A percentile compares a stretch with the other conserved stretches of the same genome.
Evolutionary conservation across 92 coral and sea anemone genomes (phyloP).

Genomic region (Plumapathes pennacea): DNA sequence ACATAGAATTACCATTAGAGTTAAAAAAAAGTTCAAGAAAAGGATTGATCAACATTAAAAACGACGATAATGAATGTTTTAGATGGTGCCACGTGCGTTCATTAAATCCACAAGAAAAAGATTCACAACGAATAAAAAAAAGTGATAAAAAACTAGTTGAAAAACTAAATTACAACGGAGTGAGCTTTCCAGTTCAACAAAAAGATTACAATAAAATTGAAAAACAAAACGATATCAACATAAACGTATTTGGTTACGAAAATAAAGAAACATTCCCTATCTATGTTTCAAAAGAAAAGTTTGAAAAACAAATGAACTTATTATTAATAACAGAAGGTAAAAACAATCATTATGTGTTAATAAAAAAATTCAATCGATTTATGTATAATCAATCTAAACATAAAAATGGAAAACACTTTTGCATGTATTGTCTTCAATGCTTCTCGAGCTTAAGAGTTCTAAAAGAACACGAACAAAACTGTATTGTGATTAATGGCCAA

Average conservation of each 20-base stretch:
- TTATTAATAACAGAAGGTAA: slow-evolving; percentile 5
- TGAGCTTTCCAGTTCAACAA: slow-evolving; percentile 8
- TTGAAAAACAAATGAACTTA: neutral
- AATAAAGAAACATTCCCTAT: slow-evolving; percentile 19
- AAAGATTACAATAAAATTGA: slow-evolving; percentile 10
- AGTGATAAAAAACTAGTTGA: neutral
- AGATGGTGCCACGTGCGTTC: slow-evolving; percentile 23
- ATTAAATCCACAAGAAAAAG: slow-evolving; percentile 18
- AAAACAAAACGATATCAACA: slow-evolving; percentile 14
- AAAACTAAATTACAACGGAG: slow-evolving; percentile 1
- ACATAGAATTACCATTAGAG: slow-evolving; percentile 6
- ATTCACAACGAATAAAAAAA: too few relatives aligned
- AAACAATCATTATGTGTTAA: slow-evolving; percentile 18
- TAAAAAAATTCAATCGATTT: slow-evolving; percentile 8
- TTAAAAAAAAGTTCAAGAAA: slow-evolving; percentile 1
- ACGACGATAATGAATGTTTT: slow-evolving; percentile 17
- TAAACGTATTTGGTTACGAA: slow-evolving; percentile 50
- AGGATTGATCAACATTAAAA: slow-evolving; percentile 27
- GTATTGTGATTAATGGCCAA: slow-evolving; percentile 25
- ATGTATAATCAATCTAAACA: too few relatives aligned
- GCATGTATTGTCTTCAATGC: slow-evolving; percentile 14
- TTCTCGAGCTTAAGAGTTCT: neutral
- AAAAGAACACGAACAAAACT: neutral
- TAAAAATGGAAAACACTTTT: slow-evolving; percentile 3
- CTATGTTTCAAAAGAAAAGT: slow-evolving; percentile 26